Conservation (phyloP, 2,797 vertebrate species). For the Sebastes vulpes region DNA sequence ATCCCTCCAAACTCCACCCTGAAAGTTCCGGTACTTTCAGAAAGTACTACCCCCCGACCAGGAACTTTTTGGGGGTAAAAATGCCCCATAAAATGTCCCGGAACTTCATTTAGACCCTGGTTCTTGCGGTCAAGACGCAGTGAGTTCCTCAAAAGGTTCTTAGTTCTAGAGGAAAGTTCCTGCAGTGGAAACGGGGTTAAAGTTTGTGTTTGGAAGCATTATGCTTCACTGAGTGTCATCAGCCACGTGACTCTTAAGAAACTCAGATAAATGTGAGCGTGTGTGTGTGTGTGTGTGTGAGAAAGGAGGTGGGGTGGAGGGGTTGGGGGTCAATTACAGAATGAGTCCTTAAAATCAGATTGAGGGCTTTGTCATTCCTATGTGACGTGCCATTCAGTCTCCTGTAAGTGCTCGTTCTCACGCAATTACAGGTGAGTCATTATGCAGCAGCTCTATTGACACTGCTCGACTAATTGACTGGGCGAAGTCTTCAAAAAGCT, state of each 20-base stretch:
- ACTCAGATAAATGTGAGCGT: constrained; percentile 18
- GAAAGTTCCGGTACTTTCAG: too few species aligned
- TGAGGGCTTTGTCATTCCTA: constrained; percentile 79
- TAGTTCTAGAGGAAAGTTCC: too few species aligned
- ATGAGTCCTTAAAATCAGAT: constrained; percentile 68
- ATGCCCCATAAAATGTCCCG: too few species aligned
- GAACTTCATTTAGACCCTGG: too few species aligned
- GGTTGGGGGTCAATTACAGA: constrained; percentile 58
- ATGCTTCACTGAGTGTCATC: constrained; percentile 2
- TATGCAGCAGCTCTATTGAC: constrained; percentile 79
- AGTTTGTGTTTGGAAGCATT: background rate
- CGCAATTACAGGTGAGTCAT: constrained; percentile 83
- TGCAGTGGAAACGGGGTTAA: background rate
- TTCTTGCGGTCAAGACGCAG: too few species aligned
- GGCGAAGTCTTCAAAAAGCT: constrained; percentile 82
- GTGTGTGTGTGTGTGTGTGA: constrained; percentile 5
- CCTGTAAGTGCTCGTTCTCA: constrained; percentile 77
- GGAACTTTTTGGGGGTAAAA: too few species aligned
- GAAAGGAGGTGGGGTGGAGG: background rate
- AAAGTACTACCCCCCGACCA: too few species aligned
- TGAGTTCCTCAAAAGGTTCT: too few species aligned
- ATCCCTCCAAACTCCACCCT: too few species aligned
- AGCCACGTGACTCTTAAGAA: constrained; percentile 29
- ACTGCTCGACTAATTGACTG: constrained; percentile 79
- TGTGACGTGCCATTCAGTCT: constrained; percentile 76